These are phyloP conservation scores for Monochamus saltuarius DNA, from an alignment of 1,140 invertebrate species.

Conservation along the genomic window DNA sequence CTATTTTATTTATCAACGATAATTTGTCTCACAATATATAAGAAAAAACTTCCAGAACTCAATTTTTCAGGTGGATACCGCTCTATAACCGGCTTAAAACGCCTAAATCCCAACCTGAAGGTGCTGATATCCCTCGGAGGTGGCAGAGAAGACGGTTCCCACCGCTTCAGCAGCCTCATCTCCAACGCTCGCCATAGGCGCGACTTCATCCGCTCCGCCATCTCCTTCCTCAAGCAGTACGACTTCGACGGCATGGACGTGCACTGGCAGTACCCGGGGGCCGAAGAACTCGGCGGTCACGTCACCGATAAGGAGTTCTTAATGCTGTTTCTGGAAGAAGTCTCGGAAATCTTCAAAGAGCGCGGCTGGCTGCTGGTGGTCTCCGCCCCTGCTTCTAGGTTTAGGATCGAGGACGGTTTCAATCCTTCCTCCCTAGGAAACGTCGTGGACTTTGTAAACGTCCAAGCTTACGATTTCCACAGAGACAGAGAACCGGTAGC, in stretches of 20 bases:
- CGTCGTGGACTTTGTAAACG: conserved; percentile 65
- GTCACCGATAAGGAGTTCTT: conserved; percentile 52
- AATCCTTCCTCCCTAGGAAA: conserved; percentile 46
- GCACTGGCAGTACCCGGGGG: conserved; percentile 65
- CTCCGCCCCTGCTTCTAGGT: conserved; percentile 59
- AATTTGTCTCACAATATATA: background rate
- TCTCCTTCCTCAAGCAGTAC: conserved; percentile 58
- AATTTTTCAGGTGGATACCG: conserved; percentile 55
- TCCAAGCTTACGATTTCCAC: conserved; percentile 73
- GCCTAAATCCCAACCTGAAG: conserved; percentile 54
- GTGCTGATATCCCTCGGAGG: conserved; percentile 60
- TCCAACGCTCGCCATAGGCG: conserved; percentile 52
- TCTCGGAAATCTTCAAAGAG: conserved; percentile 56
- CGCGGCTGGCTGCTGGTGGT: conserved; percentile 57
- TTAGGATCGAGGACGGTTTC: conserved; percentile 56
- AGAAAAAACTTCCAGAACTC: background rate
- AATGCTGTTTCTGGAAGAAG: conserved; percentile 53
- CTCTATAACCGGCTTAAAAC: conserved; percentile 56
- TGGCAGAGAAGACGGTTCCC: conserved; percentile 51
- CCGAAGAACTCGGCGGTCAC: conserved; percentile 52
- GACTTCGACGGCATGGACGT: conserved; percentile 64
- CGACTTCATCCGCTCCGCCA: conserved; percentile 63
- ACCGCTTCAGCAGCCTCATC: conserved; percentile 56
- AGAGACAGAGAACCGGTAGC: conserved; percentile 62
- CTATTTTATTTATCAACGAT: too few species aligned